These are phyloP conservation scores for Drosophila kohkoa DNA, from an alignment of 1,140 invertebrate genomes.

Conservation along the genomic window DNA sequence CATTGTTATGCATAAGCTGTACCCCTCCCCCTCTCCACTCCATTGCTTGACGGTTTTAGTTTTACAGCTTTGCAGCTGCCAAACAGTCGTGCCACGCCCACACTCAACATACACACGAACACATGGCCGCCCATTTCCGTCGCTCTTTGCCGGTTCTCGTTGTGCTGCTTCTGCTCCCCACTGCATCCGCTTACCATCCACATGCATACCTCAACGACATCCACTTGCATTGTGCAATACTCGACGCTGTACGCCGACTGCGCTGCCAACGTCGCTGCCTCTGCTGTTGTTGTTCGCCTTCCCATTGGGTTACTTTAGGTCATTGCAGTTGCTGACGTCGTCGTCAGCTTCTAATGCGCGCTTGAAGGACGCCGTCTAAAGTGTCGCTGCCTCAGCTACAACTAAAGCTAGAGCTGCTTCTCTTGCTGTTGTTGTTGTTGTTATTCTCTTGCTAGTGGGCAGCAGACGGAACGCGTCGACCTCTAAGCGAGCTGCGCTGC, in stretches of 20 bases:
- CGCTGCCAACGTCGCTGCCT: constrained; percentile 17
- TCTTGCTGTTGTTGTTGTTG: constrained; percentile 15
- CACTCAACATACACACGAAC: constrained; percentile 22
- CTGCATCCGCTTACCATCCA: constrained; percentile 7
- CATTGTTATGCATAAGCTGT: constrained; percentile 15
- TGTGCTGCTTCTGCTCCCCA: neutral
- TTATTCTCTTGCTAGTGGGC: constrained; percentile 4
- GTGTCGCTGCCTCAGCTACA: constrained; percentile 29
- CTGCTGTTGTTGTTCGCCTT: constrained; percentile 42
- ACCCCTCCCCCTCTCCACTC: neutral
- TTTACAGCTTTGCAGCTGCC: constrained; percentile 35
- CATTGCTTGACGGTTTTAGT: constrained; percentile 13
- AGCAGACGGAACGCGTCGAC: constrained; percentile 23
- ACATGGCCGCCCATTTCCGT: constrained; percentile 42
- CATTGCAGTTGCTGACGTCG: constrained; percentile 60
- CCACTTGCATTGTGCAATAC: constrained; percentile 36
- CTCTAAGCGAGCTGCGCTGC: constrained; percentile 44
- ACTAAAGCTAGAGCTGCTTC: constrained; percentile 21
- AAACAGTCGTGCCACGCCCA: constrained; percentile 42
- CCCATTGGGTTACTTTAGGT: constrained; percentile 80
- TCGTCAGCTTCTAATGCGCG: constrained; percentile 62
- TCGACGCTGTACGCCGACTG: constrained; percentile 32
- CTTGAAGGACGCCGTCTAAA: constrained; percentile 71
- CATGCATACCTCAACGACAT: constrained; percentile 10
- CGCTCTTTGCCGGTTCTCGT: constrained; percentile 37